Evolutionary conservation across 2,888 invertebrate species (phyloP).

Genomic region (Eilema caniola): DNA sequence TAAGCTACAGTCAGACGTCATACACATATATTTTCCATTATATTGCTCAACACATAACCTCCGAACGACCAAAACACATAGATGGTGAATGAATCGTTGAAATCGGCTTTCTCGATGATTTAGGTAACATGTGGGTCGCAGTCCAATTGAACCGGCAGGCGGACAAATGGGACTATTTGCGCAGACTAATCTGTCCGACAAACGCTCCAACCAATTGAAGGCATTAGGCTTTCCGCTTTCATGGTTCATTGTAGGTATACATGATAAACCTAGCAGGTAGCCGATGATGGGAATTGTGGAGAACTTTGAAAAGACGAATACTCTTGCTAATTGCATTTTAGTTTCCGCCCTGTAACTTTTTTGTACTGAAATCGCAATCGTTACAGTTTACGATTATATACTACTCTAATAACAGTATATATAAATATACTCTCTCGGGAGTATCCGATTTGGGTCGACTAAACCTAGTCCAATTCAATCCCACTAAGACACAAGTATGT

Average conservation of each 20-base stretch:
- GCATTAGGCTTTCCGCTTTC: conserved; percentile 10
- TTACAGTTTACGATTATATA: too few relatives aligned
- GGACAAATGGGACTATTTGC: conserved; percentile 18
- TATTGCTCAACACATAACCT: not conserved
- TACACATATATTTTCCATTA: not conserved
- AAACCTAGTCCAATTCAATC: too few relatives aligned
- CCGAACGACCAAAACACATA: not conserved
- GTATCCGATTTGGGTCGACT: too few relatives aligned
- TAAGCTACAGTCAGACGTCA: not conserved
- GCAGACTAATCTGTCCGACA: conserved; percentile 14
- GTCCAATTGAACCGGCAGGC: conserved; percentile 6
- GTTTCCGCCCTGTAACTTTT: too few relatives aligned
- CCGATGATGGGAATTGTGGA: not conserved
- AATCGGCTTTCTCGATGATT: conserved; percentile 15
- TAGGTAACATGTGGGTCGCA: conserved; percentile 9
- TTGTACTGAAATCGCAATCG: too few relatives aligned
- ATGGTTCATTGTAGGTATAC: not conserved
- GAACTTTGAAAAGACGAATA: not conserved
- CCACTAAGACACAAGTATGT: too few relatives aligned
- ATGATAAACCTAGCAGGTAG: not conserved
- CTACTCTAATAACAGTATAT: too few relatives aligned
- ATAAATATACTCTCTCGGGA: too few relatives aligned
- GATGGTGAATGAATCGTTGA: conserved; percentile 5
- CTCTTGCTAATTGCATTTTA: not conserved
- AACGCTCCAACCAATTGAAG: conserved; percentile 7